Conservation (phyloP, 2,888 invertebrate species). For the Metellina segmentata region DNA sequence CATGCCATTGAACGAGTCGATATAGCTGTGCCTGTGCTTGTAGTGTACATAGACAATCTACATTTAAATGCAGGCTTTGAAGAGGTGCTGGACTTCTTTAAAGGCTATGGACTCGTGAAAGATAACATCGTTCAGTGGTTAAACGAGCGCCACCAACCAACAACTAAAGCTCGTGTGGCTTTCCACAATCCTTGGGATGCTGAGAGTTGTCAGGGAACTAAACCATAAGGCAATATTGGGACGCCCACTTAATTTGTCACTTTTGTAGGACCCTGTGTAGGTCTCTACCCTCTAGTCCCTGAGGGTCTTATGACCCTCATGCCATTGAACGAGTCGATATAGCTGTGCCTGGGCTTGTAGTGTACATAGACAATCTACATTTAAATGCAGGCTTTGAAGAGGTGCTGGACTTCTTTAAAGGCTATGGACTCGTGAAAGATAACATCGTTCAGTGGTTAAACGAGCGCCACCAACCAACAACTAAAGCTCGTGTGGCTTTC, state of each 20-base stretch:
- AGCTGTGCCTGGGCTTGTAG: constrained; percentile 87
- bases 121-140: constrained; percentile 93
- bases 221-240: constrained; percentile 79
- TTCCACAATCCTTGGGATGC: constrained; percentile 91
- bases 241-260: constrained; percentile 77
- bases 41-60: constrained; percentile 92
- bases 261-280: too few species aligned
- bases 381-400: constrained; percentile 93
- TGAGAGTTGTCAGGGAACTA: constrained; percentile 84
- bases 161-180: constrained; percentile 94
- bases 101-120: constrained; percentile 88
- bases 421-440: constrained; percentile 89
- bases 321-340: constrained; percentile 14
- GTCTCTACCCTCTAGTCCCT: too few species aligned
- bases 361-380: constrained; percentile 92
- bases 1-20: constrained; percentile 20
- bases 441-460: too few species aligned
- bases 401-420: constrained; percentile 91
- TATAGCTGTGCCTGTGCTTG: constrained; percentile 86
- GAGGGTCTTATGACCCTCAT: too few species aligned
- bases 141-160: constrained; percentile 92
- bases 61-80: constrained; percentile 92
- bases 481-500: constrained; percentile 94
- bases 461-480: constrained; percentile 93
- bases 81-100: constrained; percentile 93